A percentile compares a stretch with the other conserved stretches of the same genome.
Evolutionary conservation across 1,140 invertebrate genomes (phyloP).

Genomic region (Bombus polaris): DNA sequence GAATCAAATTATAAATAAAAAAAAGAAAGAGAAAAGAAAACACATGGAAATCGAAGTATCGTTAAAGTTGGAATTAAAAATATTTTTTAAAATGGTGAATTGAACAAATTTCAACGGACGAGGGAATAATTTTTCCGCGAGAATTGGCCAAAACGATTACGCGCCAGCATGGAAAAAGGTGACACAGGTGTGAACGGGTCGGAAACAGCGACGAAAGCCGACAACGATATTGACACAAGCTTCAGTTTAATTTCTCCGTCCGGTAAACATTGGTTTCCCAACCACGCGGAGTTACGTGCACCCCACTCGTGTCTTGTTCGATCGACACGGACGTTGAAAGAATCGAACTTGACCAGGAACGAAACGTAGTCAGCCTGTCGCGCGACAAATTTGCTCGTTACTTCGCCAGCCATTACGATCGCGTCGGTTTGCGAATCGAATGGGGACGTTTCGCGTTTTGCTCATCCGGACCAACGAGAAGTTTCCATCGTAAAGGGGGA

Average conservation of each 20-base stretch:
- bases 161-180: conserved; percentile 69
- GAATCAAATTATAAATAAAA: no score
- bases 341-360: conserved; percentile 27
- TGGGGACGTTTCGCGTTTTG: neutral
- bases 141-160: conserved; percentile 8
- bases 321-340: conserved; percentile 28
- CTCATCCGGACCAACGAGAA: no score
- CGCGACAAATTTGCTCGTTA: conserved; percentile 28
- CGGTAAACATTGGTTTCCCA: conserved; percentile 79
- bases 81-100: neutral
- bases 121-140: conserved; percentile 14
- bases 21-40: neutral
- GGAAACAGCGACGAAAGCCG: conserved; percentile 77
- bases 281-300: conserved; percentile 51
- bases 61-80: neutral
- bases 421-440: neutral
- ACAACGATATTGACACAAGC: conserved; percentile 81
- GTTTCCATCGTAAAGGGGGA: neutral
- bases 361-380: neutral
- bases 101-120: neutral
- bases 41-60: neutral
- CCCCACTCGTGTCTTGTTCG: conserved; percentile 26
- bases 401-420: conserved; percentile 15
- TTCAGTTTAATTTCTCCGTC: conserved; percentile 81
- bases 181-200: conserved; percentile 63